Conservation (phyloP, 2,797 vertebrate genomes). For the Pyrrhura leucotis region DNA sequence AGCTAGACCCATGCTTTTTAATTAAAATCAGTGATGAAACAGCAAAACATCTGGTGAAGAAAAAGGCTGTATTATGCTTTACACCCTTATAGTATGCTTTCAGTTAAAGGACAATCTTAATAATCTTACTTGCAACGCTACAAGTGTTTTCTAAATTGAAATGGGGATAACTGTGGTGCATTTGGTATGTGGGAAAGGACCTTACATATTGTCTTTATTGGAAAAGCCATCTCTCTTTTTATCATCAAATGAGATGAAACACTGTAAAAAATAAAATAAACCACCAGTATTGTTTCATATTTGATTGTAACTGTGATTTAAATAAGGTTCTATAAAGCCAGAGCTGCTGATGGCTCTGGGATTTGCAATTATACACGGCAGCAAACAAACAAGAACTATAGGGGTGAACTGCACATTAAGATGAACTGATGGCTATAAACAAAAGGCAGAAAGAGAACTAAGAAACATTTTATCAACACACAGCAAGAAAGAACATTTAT, state of each 20-base stretch:
- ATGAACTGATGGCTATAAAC: neutral
- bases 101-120: neutral
- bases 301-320: neutral
- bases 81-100: neutral
- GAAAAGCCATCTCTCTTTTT: neutral
- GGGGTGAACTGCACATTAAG: neutral
- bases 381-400: neutral
- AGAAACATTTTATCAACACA: neutral
- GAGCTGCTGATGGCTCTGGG: neutral
- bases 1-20: neutral
- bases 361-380: neutral
- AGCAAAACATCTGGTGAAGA: constrained; percentile 26
- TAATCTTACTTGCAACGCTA: neutral
- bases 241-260: neutral
- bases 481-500: neutral
- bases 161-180: neutral
- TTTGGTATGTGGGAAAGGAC: neutral
- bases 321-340: neutral
- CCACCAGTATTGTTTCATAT: neutral
- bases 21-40: neutral
- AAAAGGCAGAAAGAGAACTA: neutral
- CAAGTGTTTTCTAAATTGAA: neutral
- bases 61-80: neutral
- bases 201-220: neutral
- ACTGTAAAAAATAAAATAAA: neutral